Conservation (phyloP, 2,888 invertebrate species). For the Macaria notata region DNA sequence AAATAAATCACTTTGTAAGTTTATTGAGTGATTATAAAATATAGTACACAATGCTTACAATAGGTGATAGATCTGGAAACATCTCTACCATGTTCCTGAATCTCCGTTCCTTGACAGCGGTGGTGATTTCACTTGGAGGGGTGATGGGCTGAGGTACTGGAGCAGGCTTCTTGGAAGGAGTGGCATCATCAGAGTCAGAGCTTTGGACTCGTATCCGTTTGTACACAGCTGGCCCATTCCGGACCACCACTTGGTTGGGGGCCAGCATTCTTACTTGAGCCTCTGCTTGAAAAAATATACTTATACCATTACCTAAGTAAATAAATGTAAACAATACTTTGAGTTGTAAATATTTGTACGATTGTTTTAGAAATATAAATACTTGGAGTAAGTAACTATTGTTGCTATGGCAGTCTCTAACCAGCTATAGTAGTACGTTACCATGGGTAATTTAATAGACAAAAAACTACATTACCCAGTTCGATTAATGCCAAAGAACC, state of each 20-base stretch:
- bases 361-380: too few species aligned
- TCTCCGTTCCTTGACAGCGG: slow-evolving; percentile 79
- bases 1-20: too few species aligned
- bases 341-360: too few species aligned
- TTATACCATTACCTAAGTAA: too few species aligned
- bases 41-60: slow-evolving; percentile 61
- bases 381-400: too few species aligned
- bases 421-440: too few species aligned
- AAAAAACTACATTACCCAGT: too few species aligned
- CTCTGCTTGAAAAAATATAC: slow-evolving; percentile 35
- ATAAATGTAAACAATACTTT: too few species aligned
- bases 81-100: slow-evolving; percentile 84
- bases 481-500: slow-evolving; percentile 27
- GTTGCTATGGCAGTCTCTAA: too few species aligned
- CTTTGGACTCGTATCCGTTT: slow-evolving; percentile 71
- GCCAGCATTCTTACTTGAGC: slow-evolving; percentile 59
- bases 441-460: too few species aligned
- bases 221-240: slow-evolving; percentile 59
- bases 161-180: slow-evolving; percentile 57
- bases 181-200: slow-evolving; percentile 79
- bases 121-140: slow-evolving; percentile 54
- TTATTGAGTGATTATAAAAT: too few species aligned
- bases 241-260: slow-evolving; percentile 49
- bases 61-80: slow-evolving; percentile 83
- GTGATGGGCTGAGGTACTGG: slow-evolving; percentile 17